A percentile compares a stretch with the other conserved stretches of the same genome.
Conservation (phyloP, 30 jellyfish, hydroid and myxozoan genomes). For the Phacellophora camtschatica region DNA sequence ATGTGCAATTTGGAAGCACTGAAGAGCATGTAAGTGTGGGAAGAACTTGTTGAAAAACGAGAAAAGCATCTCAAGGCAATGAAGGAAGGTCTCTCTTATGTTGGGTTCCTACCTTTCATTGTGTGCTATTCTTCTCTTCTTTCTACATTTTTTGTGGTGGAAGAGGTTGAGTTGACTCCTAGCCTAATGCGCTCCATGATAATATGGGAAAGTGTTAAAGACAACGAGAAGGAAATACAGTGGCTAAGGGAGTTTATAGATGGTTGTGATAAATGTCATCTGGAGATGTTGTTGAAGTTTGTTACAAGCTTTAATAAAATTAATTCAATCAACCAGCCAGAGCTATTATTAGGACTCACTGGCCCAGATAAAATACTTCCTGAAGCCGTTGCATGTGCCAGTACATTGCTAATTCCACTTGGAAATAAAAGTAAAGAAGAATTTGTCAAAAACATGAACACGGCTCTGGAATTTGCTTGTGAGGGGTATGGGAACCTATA, state of each 20-base stretch:
- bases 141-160: background rate
- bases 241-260: background rate
- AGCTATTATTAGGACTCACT: background rate
- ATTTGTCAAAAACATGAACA: constrained; percentile 1
- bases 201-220: background rate
- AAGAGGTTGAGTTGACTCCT: background rate
- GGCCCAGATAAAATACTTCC: background rate
- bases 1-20: constrained; percentile 14
- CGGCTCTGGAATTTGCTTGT: constrained; percentile 15
- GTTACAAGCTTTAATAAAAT: background rate
- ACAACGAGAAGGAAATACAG: background rate
- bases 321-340: background rate
- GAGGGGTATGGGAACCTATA: constrained; percentile 30
- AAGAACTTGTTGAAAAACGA: constrained; percentile 33
- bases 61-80: constrained; percentile 47
- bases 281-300: background rate
- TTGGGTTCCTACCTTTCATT: background rate
- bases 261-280: background rate
- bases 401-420: background rate
- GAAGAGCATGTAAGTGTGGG: constrained; percentile 12
- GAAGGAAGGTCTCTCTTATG: constrained; percentile 20
- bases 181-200: background rate
- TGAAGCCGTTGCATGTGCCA: constrained; percentile 13
- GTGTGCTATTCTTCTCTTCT: background rate
- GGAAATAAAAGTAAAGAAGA: background rate